A percentile compares a stretch with the other conserved stretches of the same genome.
Evolutionary conservation across 2,888 invertebrate species (phyloP).

Genomic region (Clitarchus hookeri): DNA sequence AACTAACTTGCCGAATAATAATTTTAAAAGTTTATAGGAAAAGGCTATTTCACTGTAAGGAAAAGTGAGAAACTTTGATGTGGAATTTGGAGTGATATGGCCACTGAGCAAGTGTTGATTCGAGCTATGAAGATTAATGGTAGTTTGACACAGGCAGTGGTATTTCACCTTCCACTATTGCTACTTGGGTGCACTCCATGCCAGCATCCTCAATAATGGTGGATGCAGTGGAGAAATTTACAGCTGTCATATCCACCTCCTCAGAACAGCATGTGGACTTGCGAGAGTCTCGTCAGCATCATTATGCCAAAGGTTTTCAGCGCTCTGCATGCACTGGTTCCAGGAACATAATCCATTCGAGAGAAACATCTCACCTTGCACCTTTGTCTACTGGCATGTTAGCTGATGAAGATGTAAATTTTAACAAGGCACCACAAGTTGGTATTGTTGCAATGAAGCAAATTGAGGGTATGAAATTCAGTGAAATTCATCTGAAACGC

Average conservation of each 20-base stretch:
- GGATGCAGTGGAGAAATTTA: no score
- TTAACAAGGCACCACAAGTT: background rate
- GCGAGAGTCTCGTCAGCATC: background rate
- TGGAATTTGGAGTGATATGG: background rate
- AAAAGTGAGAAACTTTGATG: background rate
- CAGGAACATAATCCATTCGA: slow-evolving; percentile 18
- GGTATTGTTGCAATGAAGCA: background rate
- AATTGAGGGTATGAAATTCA: no score
- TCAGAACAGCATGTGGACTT: slow-evolving; percentile 6
- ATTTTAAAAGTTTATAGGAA: background rate
- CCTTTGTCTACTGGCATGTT: no score
- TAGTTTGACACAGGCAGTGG: background rate
- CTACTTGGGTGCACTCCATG: no score
- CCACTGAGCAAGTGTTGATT: no score
- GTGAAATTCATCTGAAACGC: no score
- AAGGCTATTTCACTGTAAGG: background rate
- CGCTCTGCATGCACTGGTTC: background rate
- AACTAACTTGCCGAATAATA: background rate
- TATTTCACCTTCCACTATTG: background rate
- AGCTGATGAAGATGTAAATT: background rate
- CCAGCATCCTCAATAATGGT: no score
- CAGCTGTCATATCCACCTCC: background rate
- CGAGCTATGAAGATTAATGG: background rate
- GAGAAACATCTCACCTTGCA: background rate
- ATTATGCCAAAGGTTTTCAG: background rate